Conservation (phyloP, 2,113 vertebrate genomes). For the Eubucco bourcierii region DNA sequence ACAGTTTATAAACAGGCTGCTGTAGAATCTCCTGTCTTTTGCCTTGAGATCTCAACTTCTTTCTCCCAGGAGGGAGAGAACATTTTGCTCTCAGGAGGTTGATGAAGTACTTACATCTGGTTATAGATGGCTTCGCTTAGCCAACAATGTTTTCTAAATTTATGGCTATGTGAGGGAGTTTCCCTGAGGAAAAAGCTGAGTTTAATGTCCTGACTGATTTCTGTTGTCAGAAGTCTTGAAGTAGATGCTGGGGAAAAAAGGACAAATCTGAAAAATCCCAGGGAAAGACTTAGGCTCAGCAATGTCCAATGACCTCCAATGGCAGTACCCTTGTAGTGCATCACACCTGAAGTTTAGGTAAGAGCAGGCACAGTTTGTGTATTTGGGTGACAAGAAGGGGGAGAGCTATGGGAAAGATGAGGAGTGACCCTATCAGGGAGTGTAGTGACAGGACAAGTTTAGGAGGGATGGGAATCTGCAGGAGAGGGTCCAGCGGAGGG, state of each 20-base stretch:
- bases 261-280: neutral
- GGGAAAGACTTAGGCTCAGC: neutral
- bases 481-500: too few species aligned
- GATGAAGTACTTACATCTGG: neutral
- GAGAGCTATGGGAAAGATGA: neutral
- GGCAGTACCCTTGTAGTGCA: neutral
- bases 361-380: neutral
- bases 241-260: neutral
- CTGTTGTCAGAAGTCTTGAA: neutral
- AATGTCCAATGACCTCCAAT: rapidly evolving
- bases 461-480: too few species aligned
- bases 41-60: neutral
- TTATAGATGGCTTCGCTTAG: neutral
- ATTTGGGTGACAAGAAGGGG: neutral
- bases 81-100: neutral
- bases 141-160: neutral
- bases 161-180: neutral
- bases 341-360: neutral
- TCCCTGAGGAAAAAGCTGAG: neutral
- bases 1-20: neutral
- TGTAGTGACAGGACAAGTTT: neutral
- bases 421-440: neutral
- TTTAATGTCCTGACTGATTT: neutral
- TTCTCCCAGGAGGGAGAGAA: neutral
- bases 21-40: neutral